Base-by-base conservation (phyloP, 2,113 vertebrate genomes). In the Sminthopsis crassicaudata region DNA sequence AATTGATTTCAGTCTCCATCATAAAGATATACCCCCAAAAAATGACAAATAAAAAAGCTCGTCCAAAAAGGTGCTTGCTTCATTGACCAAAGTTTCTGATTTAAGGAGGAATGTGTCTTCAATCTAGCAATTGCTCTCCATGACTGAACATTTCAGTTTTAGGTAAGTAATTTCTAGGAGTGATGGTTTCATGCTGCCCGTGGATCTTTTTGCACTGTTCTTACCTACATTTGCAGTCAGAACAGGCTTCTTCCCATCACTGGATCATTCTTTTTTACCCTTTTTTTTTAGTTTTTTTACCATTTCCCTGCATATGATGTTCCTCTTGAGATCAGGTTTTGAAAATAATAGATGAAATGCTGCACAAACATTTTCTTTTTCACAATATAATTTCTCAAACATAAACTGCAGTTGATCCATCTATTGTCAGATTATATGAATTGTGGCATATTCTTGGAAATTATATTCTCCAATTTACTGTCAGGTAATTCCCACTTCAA, bases 51-150 rank as follows among this genome's bases (percentile, higher is more conserved):
- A 8, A 23, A 76, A 76, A 84, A 84, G n/a, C 6, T 42, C 67
- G 42, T 84, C 19, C 19, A 84, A 42, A 42, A 84, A 42, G 36
- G n/a, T 42, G 19, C 67, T 84, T 84, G 67, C 67, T 84, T 22
- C 36, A 84, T 84, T 42, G n/a, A 19, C n/a, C 19, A 42, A 42
- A 84, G 67, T 84, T 84, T 84, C 67, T 84, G 67, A 84, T 84
- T 84, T 84, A 84, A 7, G 2, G n/a, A 23, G n/a, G 67, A 84
- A 84, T 8, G 7, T 23, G 1, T 84, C n/a, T 84, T 84, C 67
- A 84, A 94, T 26, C 93, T 94, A 96, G 89, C 94, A 96, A 94
- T 94, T 0, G 8, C 53, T 90, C 57, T 36, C 84, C 67, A 42
- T 84, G n/a, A 84, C 67, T 84, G 67, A 84, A 84, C 67, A 84